phyloP scores from a whole-genome alignment of 2,113 vertebrate species.

The Fulica atra region DNA sequence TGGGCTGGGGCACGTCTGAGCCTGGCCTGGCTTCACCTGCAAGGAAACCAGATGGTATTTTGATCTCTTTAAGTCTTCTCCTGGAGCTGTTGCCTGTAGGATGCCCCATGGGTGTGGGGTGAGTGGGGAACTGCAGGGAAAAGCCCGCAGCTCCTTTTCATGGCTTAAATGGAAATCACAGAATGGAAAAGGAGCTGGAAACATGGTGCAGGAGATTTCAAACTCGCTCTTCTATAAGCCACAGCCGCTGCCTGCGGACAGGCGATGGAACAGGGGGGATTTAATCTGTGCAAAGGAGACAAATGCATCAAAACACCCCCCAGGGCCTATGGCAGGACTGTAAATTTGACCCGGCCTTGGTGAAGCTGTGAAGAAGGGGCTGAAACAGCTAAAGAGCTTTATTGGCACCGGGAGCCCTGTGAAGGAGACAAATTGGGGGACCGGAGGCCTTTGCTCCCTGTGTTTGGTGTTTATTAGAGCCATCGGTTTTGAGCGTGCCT shows the following conservation, averaged over 20 bases:
- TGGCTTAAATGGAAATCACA: not conserved
- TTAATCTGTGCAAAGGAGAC: conserved; percentile 29
- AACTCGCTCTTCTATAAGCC: conserved; percentile 5
- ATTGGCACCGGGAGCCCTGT: not conserved
- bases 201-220: not conserved
- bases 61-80: not conserved
- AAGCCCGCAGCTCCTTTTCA: conserved; percentile 37
- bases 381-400: not conserved
- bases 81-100: not conserved
- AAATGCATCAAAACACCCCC: not conserved
- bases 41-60: not conserved
- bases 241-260: not conserved
- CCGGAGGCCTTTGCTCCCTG: not conserved
- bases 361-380: not conserved
- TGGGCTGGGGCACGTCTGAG: not conserved
- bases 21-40: not conserved
- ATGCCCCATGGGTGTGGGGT: not conserved
- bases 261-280: not conserved
- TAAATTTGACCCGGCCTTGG: conserved; percentile 1
- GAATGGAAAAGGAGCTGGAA: not conserved
- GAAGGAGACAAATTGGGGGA: not conserved
- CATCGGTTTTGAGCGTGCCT: not conserved
- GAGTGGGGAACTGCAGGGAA: conserved; percentile 11
- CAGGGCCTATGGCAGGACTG: not conserved
- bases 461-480: not conserved